A percentile compares a stretch with the other conserved stretches of the same genome.
These are phyloP conservation scores for Coenonympha glycerion DNA, from an alignment of 2,888 invertebrate species.

Conservation along the genomic window DNA sequence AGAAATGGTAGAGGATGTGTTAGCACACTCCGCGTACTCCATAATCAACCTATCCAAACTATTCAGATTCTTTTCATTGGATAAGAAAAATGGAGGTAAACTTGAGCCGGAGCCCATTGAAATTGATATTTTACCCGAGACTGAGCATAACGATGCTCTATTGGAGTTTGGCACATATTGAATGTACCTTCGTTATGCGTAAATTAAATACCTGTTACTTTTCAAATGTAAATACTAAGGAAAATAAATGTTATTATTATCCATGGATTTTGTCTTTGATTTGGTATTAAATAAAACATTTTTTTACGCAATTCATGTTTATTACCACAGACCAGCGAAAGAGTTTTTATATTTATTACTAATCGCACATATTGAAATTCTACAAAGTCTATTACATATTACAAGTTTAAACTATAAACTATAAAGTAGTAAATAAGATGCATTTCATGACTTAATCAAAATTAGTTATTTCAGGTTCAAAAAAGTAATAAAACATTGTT, in stretches of 20 bases:
- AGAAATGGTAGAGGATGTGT: conserved; percentile 80
- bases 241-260: neutral
- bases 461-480: neutral
- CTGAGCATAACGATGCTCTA: conserved; percentile 65
- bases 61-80: conserved; percentile 67
- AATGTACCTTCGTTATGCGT: conserved; percentile 3
- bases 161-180: conserved; percentile 60
- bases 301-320: neutral
- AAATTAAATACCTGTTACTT: conserved; percentile 4
- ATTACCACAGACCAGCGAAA: no score
- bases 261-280: neutral
- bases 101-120: conserved; percentile 53
- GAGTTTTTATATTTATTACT: neutral
- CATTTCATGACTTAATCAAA: no score
- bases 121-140: conserved; percentile 65
- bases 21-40: conserved; percentile 81
- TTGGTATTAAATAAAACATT: neutral
- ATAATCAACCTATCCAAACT: conserved; percentile 78
- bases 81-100: conserved; percentile 45
- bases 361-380: neutral
- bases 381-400: no score
- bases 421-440: no score
- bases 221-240: neutral
- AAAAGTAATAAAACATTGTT: neutral
- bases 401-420: no score